A percentile compares a stretch with the other conserved stretches of the same genome.
These are phyloP conservation scores for Rhynchotus rufescens DNA, from an alignment of 2,797 vertebrate species.

Conservation along the genomic window DNA sequence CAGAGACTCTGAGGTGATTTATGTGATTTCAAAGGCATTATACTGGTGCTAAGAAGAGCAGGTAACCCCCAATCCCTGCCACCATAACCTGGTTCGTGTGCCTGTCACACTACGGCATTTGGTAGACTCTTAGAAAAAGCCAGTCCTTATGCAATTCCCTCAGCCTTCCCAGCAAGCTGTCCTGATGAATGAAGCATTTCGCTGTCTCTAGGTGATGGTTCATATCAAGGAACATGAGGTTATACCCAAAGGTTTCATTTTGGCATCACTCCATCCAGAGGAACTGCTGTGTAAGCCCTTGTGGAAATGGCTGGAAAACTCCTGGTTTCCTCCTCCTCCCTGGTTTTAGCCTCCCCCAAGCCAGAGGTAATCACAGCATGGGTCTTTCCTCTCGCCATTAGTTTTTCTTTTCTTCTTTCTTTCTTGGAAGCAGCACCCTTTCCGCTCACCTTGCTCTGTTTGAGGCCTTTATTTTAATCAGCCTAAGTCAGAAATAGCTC, in stretches of 20 bases:
- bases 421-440: background rate
- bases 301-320: background rate
- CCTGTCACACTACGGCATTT: background rate
- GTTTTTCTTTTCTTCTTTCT: background rate
- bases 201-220: background rate
- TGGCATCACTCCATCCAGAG: background rate
- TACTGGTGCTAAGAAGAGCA: background rate
- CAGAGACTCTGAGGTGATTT: background rate
- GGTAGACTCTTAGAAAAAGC: background rate
- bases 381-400: accelerated
- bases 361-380: background rate
- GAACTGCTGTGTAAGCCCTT: background rate
- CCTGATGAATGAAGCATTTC: background rate
- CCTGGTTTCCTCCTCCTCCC: background rate
- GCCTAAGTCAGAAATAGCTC: background rate
- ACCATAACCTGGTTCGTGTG: accelerated
- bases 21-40: background rate
- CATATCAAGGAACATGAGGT: background rate
- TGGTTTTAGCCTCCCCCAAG: accelerated
- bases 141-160: background rate
- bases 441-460: background rate
- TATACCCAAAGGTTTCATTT: background rate
- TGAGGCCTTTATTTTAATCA: background rate
- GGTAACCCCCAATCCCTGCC: too few relatives aligned
- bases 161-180: background rate